Evolutionary conservation across 2,888 invertebrate genomes (phyloP).

Genomic region (Margaritifera margaritifera): DNA sequence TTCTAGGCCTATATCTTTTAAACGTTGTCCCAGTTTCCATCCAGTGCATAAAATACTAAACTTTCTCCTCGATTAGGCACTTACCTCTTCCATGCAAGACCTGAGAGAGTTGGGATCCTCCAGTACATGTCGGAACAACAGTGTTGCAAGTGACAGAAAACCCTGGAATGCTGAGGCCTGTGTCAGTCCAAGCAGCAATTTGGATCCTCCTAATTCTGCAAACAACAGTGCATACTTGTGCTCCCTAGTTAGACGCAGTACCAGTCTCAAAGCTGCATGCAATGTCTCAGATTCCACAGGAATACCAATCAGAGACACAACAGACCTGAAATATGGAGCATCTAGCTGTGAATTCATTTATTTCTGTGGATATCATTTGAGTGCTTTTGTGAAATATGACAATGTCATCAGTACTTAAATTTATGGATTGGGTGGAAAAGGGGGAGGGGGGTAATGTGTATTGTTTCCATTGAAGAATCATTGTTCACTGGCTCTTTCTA

Average conservation of each 20-base stretch:
- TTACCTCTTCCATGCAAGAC: conserved; percentile 84
- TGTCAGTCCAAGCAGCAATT: conserved; percentile 81
- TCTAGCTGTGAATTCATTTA: background rate
- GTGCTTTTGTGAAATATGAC: too few species aligned
- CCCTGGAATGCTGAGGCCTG: conserved; percentile 83
- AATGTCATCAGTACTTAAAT: too few species aligned
- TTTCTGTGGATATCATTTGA: too few species aligned
- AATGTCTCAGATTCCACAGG: conserved; percentile 84
- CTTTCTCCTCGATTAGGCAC: background rate
- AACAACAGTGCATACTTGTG: conserved; percentile 83
- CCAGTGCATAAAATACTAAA: background rate
- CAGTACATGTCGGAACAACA: conserved; percentile 85
- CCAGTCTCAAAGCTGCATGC: conserved; percentile 84
- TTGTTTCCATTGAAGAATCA: too few species aligned
- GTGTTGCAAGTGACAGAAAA: conserved; percentile 83
- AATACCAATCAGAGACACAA: conserved; percentile 81
- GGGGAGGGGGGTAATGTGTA: too few species aligned
- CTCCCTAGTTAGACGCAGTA: conserved; percentile 83
- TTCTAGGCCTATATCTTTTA: too few species aligned
- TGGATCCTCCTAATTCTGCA: conserved; percentile 83
- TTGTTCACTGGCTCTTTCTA: too few species aligned
- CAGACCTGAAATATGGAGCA: conserved; percentile 72
- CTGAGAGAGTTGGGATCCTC: conserved; percentile 83
- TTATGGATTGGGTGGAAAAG: too few species aligned
- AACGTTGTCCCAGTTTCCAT: too few species aligned